These are phyloP conservation scores for Sympetrum striolatum DNA, from an alignment of 2,888 invertebrate genomes.

Conservation along the genomic window DNA sequence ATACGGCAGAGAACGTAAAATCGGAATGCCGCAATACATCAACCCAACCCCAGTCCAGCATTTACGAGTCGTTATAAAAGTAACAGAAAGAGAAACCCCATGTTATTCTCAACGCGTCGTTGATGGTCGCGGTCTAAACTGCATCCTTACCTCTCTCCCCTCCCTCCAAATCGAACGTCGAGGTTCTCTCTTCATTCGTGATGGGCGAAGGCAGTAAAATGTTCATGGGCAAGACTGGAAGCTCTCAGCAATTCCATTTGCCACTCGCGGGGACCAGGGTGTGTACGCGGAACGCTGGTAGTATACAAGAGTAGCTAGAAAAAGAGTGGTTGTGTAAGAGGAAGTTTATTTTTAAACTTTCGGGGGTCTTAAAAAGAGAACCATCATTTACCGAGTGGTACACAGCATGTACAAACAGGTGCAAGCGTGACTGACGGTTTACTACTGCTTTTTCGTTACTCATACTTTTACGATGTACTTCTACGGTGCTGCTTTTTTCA, in stretches of 20 bases:
- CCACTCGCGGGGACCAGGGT: not conserved
- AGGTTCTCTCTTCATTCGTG: not conserved
- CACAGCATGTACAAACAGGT: not conserved
- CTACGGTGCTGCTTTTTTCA: not conserved
- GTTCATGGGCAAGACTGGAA: not conserved
- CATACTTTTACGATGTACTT: not conserved
- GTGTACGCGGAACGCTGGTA: no score
- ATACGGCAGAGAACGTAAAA: no score
- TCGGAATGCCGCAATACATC: no score
- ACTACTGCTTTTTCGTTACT: not conserved
- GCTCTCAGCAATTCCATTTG: not conserved
- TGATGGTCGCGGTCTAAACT: no score
- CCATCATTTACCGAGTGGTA: not conserved
- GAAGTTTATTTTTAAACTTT: not conserved
- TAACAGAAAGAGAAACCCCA: no score
- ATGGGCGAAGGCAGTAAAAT: not conserved
- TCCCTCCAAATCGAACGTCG: no score
- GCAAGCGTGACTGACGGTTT: not conserved
- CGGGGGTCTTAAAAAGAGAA: not conserved
- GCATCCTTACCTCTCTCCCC: no score
- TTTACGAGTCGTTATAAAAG: no score
- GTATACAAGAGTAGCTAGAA: no score
- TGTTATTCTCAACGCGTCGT: no score
- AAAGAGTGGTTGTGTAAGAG: not conserved
- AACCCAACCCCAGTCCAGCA: no score